A percentile compares a stretch with the other conserved stretches of the same genome.
Evolutionary conservation across 2,888 invertebrate genomes (phyloP).

Genomic region (Exocentrus adspersus): DNA sequence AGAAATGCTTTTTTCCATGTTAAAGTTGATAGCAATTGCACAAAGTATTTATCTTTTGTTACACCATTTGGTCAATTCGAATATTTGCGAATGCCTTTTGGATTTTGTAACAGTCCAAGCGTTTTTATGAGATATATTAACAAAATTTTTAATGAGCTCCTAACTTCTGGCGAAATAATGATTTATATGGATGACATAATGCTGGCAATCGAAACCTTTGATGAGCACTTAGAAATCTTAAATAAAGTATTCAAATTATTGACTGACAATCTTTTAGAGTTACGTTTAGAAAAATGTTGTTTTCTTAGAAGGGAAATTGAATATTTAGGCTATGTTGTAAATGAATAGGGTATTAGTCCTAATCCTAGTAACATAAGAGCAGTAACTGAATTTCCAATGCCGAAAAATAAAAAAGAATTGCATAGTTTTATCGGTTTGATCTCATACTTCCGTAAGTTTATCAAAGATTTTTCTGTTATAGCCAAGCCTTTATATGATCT

Average conservation of each 20-base stretch:
- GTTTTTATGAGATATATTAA: constrained; percentile 1
- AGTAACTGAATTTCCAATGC: constrained; percentile 32
- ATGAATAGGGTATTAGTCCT: constrained; percentile 23
- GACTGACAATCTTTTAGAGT: neutral
- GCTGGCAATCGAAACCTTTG: neutral
- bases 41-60: neutral
- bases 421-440: constrained; percentile 32
- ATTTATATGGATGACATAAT: constrained; percentile 2
- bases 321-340: constrained; percentile 20
- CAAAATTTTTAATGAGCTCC: neutral
- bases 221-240: neutral
- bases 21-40: neutral
- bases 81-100: neutral
- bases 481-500: constrained; percentile 10
- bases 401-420: constrained; percentile 24
- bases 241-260: neutral
- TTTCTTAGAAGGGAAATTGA: neutral
- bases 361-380: constrained; percentile 27
- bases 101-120: neutral
- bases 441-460: constrained; percentile 34
- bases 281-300: neutral
- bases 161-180: neutral
- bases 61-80: neutral
- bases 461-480: constrained; percentile 31
- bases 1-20: neutral